phyloP scores from a whole-genome alignment of 2,797 vertebrate species.

The Microctenopoma lineatum region DNA sequence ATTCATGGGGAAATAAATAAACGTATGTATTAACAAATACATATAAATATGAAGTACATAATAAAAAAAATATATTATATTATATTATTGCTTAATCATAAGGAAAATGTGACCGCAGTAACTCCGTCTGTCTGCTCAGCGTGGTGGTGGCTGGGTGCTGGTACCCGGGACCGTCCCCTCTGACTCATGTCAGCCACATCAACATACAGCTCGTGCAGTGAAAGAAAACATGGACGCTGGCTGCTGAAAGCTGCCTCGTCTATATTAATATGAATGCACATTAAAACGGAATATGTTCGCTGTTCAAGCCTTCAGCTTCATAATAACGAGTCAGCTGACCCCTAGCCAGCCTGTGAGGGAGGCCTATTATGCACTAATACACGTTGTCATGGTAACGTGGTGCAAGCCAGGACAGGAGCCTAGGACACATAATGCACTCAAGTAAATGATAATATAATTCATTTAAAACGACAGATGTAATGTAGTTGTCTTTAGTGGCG shows the following conservation, averaged over 20 bases:
- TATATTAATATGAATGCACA: slow-evolving; percentile 27
- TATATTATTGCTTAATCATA: too few species aligned
- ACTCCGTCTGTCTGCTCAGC: not conserved
- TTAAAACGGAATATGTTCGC: slow-evolving; percentile 28
- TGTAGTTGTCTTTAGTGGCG: slow-evolving; percentile 56
- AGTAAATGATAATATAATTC: slow-evolving; percentile 63
- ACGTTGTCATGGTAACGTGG: slow-evolving; percentile 56
- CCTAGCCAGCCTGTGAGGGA: slow-evolving; percentile 31
- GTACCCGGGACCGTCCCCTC: not conserved
- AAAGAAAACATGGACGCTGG: not conserved
- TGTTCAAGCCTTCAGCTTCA: slow-evolving; percentile 10
- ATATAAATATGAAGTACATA: too few species aligned
- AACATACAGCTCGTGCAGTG: not conserved
- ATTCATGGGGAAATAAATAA: too few species aligned
- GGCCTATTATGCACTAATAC: slow-evolving; percentile 41
- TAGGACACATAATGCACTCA: slow-evolving; percentile 40
- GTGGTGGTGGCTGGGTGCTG: not conserved
- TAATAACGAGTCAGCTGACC: slow-evolving; percentile 54
- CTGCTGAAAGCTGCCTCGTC: slow-evolving; percentile 9
- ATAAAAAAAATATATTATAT: too few species aligned
- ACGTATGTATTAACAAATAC: too few species aligned
- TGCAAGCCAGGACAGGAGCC: slow-evolving; percentile 58
- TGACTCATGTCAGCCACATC: not conserved
- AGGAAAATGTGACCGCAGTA: not conserved
- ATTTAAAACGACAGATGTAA: slow-evolving; percentile 59